phyloP scores from a whole-genome alignment of 2,113 vertebrate species.

The Ictalurus furcatus region DNA sequence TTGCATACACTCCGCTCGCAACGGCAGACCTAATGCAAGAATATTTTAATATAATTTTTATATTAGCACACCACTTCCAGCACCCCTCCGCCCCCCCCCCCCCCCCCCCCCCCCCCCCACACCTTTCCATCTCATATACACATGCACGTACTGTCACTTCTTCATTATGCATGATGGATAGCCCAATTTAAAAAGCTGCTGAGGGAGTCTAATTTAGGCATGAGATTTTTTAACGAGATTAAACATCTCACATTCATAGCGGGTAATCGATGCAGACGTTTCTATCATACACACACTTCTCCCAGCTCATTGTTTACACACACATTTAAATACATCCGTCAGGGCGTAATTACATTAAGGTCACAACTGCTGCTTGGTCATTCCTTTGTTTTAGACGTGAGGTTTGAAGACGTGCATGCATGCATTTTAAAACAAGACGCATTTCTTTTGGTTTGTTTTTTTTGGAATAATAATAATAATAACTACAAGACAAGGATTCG shows the following conservation, averaged over 20 bases:
- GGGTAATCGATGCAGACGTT: conserved; percentile 59
- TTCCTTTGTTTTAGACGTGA: conserved; percentile 21
- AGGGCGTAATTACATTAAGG: conserved; percentile 54
- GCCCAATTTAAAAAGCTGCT: conserved; percentile 85
- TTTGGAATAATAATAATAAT: not conserved
- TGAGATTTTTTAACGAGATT: conserved; percentile 76
- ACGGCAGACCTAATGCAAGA: conserved; percentile 33
- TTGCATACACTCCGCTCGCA: not conserved
- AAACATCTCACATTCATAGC: conserved; percentile 58
- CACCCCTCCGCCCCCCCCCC: not conserved
- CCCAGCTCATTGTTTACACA: conserved; percentile 55
- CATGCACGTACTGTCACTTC: conserved; percentile 52
- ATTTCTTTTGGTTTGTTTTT: not conserved
- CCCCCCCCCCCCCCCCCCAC: conserved; percentile 7
- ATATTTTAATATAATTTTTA: conserved; percentile 55
- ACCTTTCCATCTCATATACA: conserved; percentile 30
- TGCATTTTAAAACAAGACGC: not conserved
- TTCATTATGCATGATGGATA: conserved; percentile 92
- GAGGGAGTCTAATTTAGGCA: conserved; percentile 90
- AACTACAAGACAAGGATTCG: not conserved
- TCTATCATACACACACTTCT: conserved; percentile 53
- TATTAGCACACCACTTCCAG: conserved; percentile 31
- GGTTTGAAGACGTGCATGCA: not conserved
- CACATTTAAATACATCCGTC: conserved; percentile 59
- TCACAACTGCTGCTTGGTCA: conserved; percentile 36